A percentile compares a stretch with the other conserved stretches of the same genome.
Conservation (phyloP, 2,113 vertebrate genomes). For the Cebus imitator region DNA sequence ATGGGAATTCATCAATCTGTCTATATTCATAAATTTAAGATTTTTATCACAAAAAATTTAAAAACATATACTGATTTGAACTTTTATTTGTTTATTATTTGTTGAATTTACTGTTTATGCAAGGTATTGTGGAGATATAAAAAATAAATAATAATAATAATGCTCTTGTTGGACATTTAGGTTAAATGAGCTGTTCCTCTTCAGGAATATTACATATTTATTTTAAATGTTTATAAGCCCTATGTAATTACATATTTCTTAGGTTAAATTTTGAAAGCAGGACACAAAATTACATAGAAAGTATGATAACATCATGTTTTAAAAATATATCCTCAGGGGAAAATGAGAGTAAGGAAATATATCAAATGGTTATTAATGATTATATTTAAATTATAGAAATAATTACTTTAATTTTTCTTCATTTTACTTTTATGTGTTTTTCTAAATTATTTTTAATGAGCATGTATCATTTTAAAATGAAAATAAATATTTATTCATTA, state of each 20-base stretch:
- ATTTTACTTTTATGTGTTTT: conserved; percentile 66
- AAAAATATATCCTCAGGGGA: conserved; percentile 39
- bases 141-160: background rate
- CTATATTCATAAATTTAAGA: background rate
- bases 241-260: conserved; percentile 54
- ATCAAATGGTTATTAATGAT: conserved; percentile 68
- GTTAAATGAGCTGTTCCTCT: conserved; percentile 35
- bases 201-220: conserved; percentile 5
- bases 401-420: conserved; percentile 76
- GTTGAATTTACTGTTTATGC: background rate
- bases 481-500: conserved; percentile 77
- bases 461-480: conserved; percentile 70
- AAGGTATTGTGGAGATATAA: background rate
- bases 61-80: conserved; percentile 32
- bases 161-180: background rate
- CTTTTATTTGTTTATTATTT: conserved; percentile 40
- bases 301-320: conserved; percentile 17
- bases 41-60: background rate
- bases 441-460: conserved; percentile 74
- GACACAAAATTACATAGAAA: conserved; percentile 48
- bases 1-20: background rate
- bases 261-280: conserved; percentile 58
- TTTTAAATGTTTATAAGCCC: conserved; percentile 28
- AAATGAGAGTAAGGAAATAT: conserved; percentile 60
- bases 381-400: conserved; percentile 71